Base-by-base conservation (phyloP, 2,888 invertebrate genomes). In the Alloscopus bannaensis region DNA sequence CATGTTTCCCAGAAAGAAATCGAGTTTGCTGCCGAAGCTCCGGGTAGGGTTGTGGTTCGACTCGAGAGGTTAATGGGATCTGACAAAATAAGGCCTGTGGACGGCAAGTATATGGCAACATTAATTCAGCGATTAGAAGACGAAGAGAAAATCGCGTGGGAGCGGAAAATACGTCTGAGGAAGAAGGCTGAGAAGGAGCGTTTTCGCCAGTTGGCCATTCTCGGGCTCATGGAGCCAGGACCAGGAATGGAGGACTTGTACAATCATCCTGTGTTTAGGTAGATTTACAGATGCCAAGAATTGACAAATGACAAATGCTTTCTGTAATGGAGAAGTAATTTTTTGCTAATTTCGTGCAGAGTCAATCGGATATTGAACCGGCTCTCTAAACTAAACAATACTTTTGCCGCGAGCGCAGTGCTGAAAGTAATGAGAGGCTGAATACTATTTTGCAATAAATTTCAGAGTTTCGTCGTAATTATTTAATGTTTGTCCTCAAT, bases 61-160 rank as follows among this genome's bases (percentile, higher is more conserved):
- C 88, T 93, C 86, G 93, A 93, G 88, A 91, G 91, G 88, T 90
- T 93, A 80, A 93, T 93, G 93, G 93, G 93, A 70, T 91, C 91
- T 36, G 93, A 92, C 88, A 89, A 92, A 86, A 92, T 93, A 71
- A 90, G 90, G 84, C 89, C 93, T 76, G 93, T 93, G 1, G 93
- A 93, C 88, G 90, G 92, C 85, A 89, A 89, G 81, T 93, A 92
- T 88, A 93, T 93, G 93, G 91, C 90, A 80, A 90, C 90, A 26
- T 89, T 93, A 68, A 91, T 93, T 87, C 90, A 91, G 50, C 89
- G 91, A 59, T 91, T 93, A 82, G 89, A 91, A 40, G 91, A 91
- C 59, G 92, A 93, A 86, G 92, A 92, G 86, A 91, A 91, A 84
- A 91, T 91, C 81, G 90, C 90, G 82, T 92, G 93, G 88, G 90